These are phyloP conservation scores for Loxodonta africana DNA, from an alignment of 2,113 vertebrate species.

Conservation along the genomic window DNA sequence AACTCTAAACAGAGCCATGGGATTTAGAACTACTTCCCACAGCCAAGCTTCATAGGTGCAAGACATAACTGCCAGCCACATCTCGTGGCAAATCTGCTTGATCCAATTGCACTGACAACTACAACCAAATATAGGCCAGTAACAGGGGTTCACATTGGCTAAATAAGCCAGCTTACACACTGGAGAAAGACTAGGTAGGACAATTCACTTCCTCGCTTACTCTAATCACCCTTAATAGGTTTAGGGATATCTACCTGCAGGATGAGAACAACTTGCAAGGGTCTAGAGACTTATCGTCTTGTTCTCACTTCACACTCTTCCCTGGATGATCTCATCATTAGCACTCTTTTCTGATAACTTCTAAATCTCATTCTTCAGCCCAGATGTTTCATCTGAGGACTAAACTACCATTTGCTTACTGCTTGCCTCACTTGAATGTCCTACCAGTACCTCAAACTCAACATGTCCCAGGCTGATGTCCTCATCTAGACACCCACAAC, in stretches of 20 bases:
- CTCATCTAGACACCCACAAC: neutral
- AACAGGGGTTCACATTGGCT: neutral
- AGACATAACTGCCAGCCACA: conserved; percentile 7
- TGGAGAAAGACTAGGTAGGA: conserved; percentile 19
- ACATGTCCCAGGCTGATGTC: neutral
- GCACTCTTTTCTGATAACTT: neutral
- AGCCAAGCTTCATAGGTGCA: conserved; percentile 33
- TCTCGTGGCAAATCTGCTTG: neutral
- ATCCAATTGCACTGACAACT: neutral
- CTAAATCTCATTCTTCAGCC: neutral
- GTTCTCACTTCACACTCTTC: neutral
- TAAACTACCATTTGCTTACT: neutral
- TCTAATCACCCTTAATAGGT: conserved; percentile 7
- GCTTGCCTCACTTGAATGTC: neutral
- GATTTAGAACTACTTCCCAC: conserved; percentile 48
- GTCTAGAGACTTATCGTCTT: conserved; percentile 4
- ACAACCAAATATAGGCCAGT: neutral
- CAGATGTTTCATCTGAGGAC: neutral
- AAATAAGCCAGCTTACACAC: neutral
- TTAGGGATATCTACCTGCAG: conserved; percentile 6
- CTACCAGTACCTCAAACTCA: neutral
- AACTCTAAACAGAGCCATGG: conserved; percentile 23
- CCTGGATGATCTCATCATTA: neutral
- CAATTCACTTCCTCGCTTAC: neutral
- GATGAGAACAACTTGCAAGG: neutral